These are phyloP conservation scores for Echinops telfairi DNA, from an alignment of 2,113 vertebrate genomes.

Conservation along the genomic window DNA sequence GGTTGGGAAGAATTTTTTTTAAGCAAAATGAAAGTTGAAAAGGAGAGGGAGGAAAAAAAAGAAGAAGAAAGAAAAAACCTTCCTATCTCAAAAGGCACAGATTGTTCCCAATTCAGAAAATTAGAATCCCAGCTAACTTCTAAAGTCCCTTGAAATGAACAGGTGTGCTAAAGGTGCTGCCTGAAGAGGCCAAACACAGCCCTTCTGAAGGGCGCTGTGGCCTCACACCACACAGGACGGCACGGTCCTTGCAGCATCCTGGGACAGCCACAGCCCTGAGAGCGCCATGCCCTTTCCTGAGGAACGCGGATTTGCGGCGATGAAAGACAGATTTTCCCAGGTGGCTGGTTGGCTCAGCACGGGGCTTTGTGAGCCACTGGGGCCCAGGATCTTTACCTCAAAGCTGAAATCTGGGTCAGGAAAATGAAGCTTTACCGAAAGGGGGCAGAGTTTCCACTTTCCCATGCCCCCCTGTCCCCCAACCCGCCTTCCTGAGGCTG, in stretches of 20 bases:
- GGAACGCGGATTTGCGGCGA: conserved; percentile 59
- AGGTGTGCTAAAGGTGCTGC: conserved; percentile 76
- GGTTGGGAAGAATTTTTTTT: too few relatives aligned
- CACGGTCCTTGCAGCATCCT: conserved; percentile 75
- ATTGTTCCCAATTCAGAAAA: conserved; percentile 73
- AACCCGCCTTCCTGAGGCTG: too few relatives aligned
- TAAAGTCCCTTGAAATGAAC: conserved; percentile 80
- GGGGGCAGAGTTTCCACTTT: background rate
- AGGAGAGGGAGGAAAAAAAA: background rate
- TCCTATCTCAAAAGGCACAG: conserved; percentile 78
- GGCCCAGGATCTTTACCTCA: conserved; percentile 30
- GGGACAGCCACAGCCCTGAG: conserved; percentile 45
- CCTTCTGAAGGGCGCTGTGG: conserved; percentile 52
- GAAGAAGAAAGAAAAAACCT: conserved; percentile 53
- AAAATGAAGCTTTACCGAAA: background rate
- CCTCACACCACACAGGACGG: conserved; percentile 76
- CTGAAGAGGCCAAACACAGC: conserved; percentile 62
- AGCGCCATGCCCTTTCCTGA: conserved; percentile 55
- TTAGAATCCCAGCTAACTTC: conserved; percentile 73
- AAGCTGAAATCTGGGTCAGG: background rate
- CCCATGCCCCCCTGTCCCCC: too few relatives aligned
- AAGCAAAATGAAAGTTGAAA: conserved; percentile 58
- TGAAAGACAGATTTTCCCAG: conserved; percentile 16
- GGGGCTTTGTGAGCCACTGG: background rate
- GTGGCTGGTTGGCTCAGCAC: background rate